These are phyloP conservation scores for Oryzias sinensis DNA, from an alignment of 2,797 vertebrate genomes.

Conservation along the genomic window DNA sequence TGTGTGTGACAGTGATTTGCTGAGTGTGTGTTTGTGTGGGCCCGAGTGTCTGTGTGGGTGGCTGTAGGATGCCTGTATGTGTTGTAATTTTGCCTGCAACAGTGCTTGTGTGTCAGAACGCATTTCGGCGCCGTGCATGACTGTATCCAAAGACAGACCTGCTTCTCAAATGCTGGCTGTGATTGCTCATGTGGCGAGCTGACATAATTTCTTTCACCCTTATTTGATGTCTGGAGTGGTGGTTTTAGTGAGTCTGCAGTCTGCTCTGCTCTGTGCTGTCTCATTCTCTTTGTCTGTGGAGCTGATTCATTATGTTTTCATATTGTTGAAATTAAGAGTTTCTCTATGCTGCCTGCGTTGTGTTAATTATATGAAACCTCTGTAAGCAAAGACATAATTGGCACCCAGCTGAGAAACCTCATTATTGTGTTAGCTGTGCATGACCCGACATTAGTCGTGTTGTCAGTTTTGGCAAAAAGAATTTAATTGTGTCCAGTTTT, in stretches of 20 bases:
- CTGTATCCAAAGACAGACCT: constrained; percentile 33
- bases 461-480: constrained; percentile 15
- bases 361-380: constrained; percentile 38
- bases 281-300: constrained; percentile 24
- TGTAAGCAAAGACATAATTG: constrained; percentile 41
- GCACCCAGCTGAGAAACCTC: constrained; percentile 39
- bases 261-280: constrained; percentile 35
- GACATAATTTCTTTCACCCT: constrained; percentile 26
- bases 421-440: constrained; percentile 29
- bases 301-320: constrained; percentile 22
- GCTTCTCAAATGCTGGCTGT: constrained; percentile 30
- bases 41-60: constrained; percentile 26
- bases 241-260: constrained; percentile 27
- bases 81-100: constrained; percentile 50
- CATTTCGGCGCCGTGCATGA: constrained; percentile 56
- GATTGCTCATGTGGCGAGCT: constrained; percentile 42
- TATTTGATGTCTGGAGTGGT: constrained; percentile 26
- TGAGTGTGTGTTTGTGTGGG: constrained; percentile 22
- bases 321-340: constrained; percentile 36
- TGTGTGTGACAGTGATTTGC: constrained; percentile 44
- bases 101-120: constrained; percentile 51
- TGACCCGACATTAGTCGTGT: constrained; percentile 10
- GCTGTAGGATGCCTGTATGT: constrained; percentile 54
- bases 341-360: constrained; percentile 22
- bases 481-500: constrained; percentile 26